Evolutionary conservation across 37 sponge, comb jelly and placozoan genomes (phyloP), one percentile per base, ranked within the genome.

Genomic region (Ephydatia muelleri): DNA sequence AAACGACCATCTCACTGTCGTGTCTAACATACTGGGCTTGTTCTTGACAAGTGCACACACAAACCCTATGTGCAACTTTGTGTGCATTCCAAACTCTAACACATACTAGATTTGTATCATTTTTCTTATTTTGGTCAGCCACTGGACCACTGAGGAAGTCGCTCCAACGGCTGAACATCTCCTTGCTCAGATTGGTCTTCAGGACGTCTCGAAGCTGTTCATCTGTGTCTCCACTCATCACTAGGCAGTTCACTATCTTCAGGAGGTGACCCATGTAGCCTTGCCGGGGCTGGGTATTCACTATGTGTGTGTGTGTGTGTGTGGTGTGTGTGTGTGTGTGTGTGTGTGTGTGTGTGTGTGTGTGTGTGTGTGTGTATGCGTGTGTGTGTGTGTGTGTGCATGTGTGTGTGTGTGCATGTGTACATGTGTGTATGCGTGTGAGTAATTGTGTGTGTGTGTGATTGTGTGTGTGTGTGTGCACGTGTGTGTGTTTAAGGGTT

Each of bases 251-350:
- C 32, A 73, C 77, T 35, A 95, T 92, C 49, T 78, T 36, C 16
- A 81, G 75, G 36, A 95, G 86, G 81, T 95, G 90, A 75, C 95
- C 95, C 95, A 95, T 95, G 87, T 92, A 89, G 32, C 95, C 95
- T 75, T 83, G 85, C 39, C 95, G 86, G 16, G 57, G 19, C 57
- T 57, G 9, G 16, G 9, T 57, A 16, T 5, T 14, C 19, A 14
- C 19, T 1, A 19, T n/a, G 36, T 30, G 25, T 49, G 38, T 12
- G 16, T 78, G 65, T n/a, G 66, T 65, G 26, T 19, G 37, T 34
- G 38, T 4, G 16, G 16, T 16, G 57, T 57, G 57, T 57, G 57
- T 57, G 57, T 57, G 16, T 57, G 57, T 57, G 57, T 11, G 43
- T 43, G 6, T 43, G 6, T 43, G 43, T 43, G 43, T 6, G 6